A percentile compares a stretch with the other conserved stretches of the same genome.
Conservation (phyloP, 2,113 vertebrate genomes). For the zebrafish (Danio rerio) region GRCz12tu NC_133191.1:12980001-12980500, state of each 20-base stretch:
- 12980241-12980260: no score
- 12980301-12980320: no score
- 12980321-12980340: no score
- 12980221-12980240: no score
- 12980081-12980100: neutral
- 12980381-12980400: constrained; percentile 88
- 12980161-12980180: no score
- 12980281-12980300: no score
- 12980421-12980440: constrained; percentile 95
- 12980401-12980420: constrained; percentile 91
- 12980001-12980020: neutral
- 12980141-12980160: no score
- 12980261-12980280: no score
- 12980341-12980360: neutral
- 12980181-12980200: no score
- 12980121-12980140: no score
- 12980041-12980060: neutral
- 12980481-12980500: constrained; percentile 91
- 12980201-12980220: no score
- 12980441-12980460: constrained; percentile 89
- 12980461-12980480: constrained; percentile 88
- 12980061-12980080: neutral
- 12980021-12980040: neutral
- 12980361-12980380: constrained; percentile 87
- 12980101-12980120: no score